Conservation (phyloP, 2,113 vertebrate species). For the Lagopus leucura region DNA sequence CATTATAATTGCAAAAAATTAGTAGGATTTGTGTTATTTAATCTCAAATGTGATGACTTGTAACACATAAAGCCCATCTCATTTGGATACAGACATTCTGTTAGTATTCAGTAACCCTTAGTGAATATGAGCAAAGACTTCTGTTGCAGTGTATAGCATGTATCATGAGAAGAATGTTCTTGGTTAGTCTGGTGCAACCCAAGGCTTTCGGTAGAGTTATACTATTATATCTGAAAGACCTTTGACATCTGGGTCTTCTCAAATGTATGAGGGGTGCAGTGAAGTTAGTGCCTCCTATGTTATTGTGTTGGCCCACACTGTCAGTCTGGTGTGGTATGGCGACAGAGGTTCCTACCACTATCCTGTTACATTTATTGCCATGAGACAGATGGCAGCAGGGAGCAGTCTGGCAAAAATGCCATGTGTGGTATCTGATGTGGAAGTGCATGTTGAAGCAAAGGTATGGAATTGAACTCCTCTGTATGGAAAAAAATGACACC, state of each 20-base stretch:
- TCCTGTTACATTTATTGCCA: no score
- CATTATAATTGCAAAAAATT: neutral
- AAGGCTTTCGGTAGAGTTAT: neutral
- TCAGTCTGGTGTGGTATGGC: no score
- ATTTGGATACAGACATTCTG: neutral
- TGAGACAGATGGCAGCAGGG: no score
- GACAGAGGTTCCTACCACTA: no score
- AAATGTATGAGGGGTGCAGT: neutral
- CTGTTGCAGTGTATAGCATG: neutral
- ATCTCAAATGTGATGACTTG: neutral
- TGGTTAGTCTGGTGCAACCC: neutral
- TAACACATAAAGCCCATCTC: neutral
- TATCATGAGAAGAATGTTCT: neutral
- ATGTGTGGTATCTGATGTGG: no score
- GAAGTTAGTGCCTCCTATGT: no score
- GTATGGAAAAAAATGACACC: no score
- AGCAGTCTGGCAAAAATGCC: no score
- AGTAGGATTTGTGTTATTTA: neutral
- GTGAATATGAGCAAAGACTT: accelerated
- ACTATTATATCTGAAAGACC: neutral
- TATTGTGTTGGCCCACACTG: no score
- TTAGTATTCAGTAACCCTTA: neutral
- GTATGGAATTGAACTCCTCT: no score
- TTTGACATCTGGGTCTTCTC: neutral
- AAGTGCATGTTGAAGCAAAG: no score